These are phyloP conservation scores for Cephus cinctus DNA, from an alignment of 1,140 invertebrate genomes.

Conservation along the genomic window DNA sequence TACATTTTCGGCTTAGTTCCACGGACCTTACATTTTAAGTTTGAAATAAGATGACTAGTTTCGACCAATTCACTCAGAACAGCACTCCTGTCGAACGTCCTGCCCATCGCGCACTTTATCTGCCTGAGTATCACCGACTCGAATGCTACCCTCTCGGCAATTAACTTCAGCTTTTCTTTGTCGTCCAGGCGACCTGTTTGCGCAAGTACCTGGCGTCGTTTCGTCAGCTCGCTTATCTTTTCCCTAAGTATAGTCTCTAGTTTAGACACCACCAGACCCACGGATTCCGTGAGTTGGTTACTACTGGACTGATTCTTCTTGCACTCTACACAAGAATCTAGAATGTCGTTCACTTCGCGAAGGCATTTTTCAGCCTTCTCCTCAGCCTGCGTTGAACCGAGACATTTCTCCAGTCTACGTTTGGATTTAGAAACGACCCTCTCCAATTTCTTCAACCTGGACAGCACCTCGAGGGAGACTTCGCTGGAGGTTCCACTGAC, in stretches of 20 bases:
- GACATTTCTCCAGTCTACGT: slow-evolving; percentile 42
- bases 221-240: slow-evolving; percentile 66
- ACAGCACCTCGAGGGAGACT: slow-evolving; percentile 41
- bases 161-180: slow-evolving; percentile 64
- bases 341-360: slow-evolving; percentile 47
- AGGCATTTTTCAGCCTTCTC: slow-evolving; percentile 50
- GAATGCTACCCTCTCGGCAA: slow-evolving; percentile 75
- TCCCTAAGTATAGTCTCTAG: slow-evolving; percentile 64
- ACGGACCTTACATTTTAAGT: slow-evolving; percentile 65
- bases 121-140: slow-evolving; percentile 68
- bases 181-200: slow-evolving; percentile 65
- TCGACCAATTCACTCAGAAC: slow-evolving; percentile 60
- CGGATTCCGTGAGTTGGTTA: slow-evolving; percentile 58
- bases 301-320: slow-evolving; percentile 38
- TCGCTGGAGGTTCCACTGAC: slow-evolving; percentile 31
- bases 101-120: slow-evolving; percentile 59
- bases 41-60: slow-evolving; percentile 72
- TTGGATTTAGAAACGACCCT: slow-evolving; percentile 44
- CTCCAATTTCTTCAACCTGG: slow-evolving; percentile 42
- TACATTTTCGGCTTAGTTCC: slow-evolving; percentile 58
- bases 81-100: slow-evolving; percentile 32
- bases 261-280: slow-evolving; percentile 63
- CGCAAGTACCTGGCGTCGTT: slow-evolving; percentile 61
- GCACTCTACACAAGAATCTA: slow-evolving; percentile 44
- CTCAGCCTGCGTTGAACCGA: slow-evolving; percentile 45